Conservation (phyloP, 1,140 invertebrate species). For the Leptoteleia sp. region DNA sequence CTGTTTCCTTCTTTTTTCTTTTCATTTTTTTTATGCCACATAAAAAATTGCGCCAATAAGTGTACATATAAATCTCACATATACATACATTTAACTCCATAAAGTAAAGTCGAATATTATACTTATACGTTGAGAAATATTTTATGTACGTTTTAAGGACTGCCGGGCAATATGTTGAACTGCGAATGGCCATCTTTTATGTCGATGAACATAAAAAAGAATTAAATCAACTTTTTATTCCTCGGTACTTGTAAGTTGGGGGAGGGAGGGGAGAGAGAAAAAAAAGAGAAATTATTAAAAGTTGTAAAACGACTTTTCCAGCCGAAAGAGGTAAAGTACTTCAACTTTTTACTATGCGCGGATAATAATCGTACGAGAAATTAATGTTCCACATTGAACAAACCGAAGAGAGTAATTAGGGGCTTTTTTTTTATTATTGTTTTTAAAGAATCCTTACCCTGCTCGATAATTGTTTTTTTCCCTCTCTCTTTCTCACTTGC, state of each 20-base stretch:
- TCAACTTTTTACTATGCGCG: slow-evolving; percentile 43
- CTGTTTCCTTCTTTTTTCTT: no score
- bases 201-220: slow-evolving; percentile 24
- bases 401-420: slow-evolving; percentile 23
- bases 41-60: slow-evolving; percentile 16
- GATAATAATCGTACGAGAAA: slow-evolving; percentile 38
- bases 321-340: slow-evolving; percentile 14
- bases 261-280: no score
- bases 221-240: slow-evolving; percentile 45
- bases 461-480: no score
- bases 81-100: background rate
- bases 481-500: no score
- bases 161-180: slow-evolving; percentile 28
- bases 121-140: slow-evolving; percentile 9
- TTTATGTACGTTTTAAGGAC: slow-evolving; percentile 31
- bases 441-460: background rate
- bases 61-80: slow-evolving; percentile 32
- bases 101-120: slow-evolving; percentile 23
- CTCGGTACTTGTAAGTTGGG: slow-evolving; percentile 15
- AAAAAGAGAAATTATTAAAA: slow-evolving; percentile 44
- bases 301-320: slow-evolving; percentile 32
- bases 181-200: slow-evolving; percentile 27
- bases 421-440: slow-evolving; percentile 31
- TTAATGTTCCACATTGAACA: slow-evolving; percentile 21
- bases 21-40: background rate